Evolutionary conservation across 2,113 vertebrate species (phyloP).

Genomic region (Ornithorhynchus anatinus): DNA sequence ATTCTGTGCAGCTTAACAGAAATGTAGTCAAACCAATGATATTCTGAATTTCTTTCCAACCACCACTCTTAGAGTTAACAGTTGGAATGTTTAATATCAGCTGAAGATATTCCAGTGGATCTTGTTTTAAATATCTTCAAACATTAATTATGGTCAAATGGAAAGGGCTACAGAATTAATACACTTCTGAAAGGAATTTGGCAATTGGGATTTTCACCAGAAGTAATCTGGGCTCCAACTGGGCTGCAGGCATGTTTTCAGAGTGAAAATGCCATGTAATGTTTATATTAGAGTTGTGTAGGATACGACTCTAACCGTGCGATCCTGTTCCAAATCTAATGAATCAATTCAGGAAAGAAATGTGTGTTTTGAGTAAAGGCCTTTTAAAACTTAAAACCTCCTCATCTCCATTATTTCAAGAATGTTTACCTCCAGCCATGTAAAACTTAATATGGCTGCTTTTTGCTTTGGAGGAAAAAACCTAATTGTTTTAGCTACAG

Average conservation of each 20-base stretch:
- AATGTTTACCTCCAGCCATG: background rate
- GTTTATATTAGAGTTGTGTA: background rate
- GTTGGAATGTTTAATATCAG: background rate
- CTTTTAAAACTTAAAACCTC: background rate
- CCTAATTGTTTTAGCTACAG: background rate
- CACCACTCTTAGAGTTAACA: background rate
- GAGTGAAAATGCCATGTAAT: too few species aligned
- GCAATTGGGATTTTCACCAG: too few species aligned
- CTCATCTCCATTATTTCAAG: background rate
- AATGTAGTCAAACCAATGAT: background rate
- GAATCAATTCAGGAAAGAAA: background rate
- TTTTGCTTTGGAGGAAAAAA: background rate
- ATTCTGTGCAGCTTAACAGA: background rate
- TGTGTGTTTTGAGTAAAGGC: background rate
- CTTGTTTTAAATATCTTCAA: background rate
- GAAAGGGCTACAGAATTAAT: too few species aligned
- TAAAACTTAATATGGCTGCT: background rate
- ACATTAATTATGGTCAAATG: too few species aligned
- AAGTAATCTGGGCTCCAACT: too few species aligned
- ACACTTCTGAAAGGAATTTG: too few species aligned
- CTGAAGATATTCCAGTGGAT: background rate
- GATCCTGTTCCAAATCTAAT: background rate
- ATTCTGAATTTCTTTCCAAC: background rate
- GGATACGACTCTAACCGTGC: background rate
- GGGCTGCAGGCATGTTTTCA: too few species aligned